A percentile compares a stretch with the other conserved stretches of the same genome.
phyloP scores from a whole-genome alignment of 2,113 vertebrate species.

The Aptenodytes patagonicus region DNA sequence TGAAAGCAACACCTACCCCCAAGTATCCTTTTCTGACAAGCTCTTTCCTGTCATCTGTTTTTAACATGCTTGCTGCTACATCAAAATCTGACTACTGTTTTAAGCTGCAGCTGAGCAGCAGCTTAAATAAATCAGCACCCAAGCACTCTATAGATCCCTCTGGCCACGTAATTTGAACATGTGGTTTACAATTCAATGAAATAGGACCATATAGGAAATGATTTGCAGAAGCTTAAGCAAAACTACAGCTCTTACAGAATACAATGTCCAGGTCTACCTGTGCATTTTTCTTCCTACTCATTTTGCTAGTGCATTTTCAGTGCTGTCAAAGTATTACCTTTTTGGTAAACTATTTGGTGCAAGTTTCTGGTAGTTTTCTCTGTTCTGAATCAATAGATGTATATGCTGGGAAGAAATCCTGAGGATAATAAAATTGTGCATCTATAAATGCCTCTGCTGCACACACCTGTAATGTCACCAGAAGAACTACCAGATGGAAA shows the following conservation, averaged over 20 bases:
- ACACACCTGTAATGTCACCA: background rate
- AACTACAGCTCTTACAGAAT: background rate
- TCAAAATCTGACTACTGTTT: background rate
- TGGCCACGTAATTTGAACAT: background rate
- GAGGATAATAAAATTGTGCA: background rate
- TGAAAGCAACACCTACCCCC: background rate
- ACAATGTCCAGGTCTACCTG: background rate
- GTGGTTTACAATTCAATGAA: background rate
- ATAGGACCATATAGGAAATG: background rate
- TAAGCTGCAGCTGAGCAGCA: background rate
- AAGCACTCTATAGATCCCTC: background rate
- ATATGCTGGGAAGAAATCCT: background rate
- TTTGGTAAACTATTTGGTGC: background rate
- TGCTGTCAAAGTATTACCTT: background rate
- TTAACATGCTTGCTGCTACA: background rate
- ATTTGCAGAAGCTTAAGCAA: background rate
- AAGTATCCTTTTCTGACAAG: background rate
- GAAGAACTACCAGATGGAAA: conserved; percentile 1
- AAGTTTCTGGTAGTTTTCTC: background rate
- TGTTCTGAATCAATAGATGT: background rate
- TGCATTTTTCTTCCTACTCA: background rate
- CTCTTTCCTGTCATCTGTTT: background rate
- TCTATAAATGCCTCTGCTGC: background rate
- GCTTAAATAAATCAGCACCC: background rate
- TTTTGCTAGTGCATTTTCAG: background rate